phyloP scores from a whole-genome alignment of 2,888 invertebrate genomes.

The Drosophila nr. perissopoda region DNA sequence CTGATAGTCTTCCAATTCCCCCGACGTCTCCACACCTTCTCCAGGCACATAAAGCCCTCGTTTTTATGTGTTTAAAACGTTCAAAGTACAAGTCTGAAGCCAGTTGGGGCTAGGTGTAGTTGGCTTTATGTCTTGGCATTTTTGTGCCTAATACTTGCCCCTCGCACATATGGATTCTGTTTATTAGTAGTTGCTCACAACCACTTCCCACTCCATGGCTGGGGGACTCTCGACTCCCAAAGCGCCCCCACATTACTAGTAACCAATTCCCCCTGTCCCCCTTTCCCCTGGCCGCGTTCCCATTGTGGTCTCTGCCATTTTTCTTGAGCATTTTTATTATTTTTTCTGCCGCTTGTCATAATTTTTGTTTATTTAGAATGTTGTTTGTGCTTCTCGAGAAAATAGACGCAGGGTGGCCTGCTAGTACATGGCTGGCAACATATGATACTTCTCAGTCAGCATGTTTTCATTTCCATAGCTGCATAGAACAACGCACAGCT shows the following conservation, averaged over 20 bases:
- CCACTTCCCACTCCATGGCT: slow-evolving; percentile 41
- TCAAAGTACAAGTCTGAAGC: slow-evolving; percentile 34
- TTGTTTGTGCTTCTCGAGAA: slow-evolving; percentile 60
- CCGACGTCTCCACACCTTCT: not conserved
- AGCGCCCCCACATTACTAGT: slow-evolving; percentile 41
- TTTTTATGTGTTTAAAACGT: slow-evolving; percentile 60
- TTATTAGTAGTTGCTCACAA: slow-evolving; percentile 62
- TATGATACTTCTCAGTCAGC: slow-evolving; percentile 34
- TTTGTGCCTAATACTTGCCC: slow-evolving; percentile 64
- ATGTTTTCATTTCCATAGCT: slow-evolving; percentile 41
- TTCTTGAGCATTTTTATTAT: slow-evolving; percentile 68
- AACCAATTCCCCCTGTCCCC: slow-evolving; percentile 5
- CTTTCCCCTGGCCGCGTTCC: slow-evolving; percentile 18
- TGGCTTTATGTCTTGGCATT: slow-evolving; percentile 67
- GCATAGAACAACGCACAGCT: slow-evolving; percentile 53
- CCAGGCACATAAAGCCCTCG: slow-evolving; percentile 39
- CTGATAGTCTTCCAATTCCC: slow-evolving; percentile 4
- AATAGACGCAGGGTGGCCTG: slow-evolving; percentile 48
- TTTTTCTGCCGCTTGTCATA: slow-evolving; percentile 67
- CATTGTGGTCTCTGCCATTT: slow-evolving; percentile 55
- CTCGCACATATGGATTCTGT: slow-evolving; percentile 52
- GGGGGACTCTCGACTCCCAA: slow-evolving; percentile 2
- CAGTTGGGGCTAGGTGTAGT: slow-evolving; percentile 51
- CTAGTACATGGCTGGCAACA: not conserved
- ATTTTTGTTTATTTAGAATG: slow-evolving; percentile 74